Percentiles rank a stretch among this genome's conserved stretches.
Conservation (phyloP, 2,113 vertebrate species). For the Sitta europaea region DNA sequence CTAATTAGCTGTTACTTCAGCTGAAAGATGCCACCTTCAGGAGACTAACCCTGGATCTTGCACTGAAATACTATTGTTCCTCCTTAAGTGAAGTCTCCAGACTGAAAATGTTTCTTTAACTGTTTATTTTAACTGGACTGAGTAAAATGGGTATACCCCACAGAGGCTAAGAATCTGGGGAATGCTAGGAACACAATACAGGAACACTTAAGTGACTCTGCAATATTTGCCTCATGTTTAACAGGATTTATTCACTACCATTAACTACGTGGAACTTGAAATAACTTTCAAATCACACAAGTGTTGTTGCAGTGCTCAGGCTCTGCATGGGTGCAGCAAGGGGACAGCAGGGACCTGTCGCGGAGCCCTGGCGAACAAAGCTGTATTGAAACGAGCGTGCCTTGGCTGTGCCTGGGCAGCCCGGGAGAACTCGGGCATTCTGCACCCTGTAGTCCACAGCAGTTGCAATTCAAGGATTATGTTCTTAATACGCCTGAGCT, state of each 20-base stretch:
- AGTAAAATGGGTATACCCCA: not conserved
- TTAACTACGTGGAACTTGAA: not conserved
- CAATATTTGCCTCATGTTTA: not conserved
- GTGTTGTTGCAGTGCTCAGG: not conserved
- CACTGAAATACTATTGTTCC: not conserved
- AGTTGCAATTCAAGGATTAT: not conserved
- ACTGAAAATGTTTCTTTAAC: not conserved
- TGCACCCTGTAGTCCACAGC: not conserved
- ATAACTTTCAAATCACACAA: not conserved
- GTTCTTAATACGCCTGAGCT: not conserved
- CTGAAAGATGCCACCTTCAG: not conserved
- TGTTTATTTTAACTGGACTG: not conserved
- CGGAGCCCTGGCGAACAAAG: accelerated
- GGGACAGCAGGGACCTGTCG: not conserved
- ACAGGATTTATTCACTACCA: not conserved
- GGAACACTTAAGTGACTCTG: not conserved
- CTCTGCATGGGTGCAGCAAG: not conserved
- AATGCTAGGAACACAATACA: not conserved
- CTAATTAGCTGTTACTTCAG: not conserved
- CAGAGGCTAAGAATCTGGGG: not conserved
- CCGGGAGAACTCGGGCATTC: not conserved
- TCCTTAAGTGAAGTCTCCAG: not conserved
- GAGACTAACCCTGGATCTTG: not conserved
- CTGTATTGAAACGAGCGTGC: not conserved
- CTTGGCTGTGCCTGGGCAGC: accelerated